Percentiles rank a stretch among this genome's conserved stretches.
Evolutionary conservation across 2,888 invertebrate species (phyloP).

Genomic region (Drosophila macrothrix): DNA sequence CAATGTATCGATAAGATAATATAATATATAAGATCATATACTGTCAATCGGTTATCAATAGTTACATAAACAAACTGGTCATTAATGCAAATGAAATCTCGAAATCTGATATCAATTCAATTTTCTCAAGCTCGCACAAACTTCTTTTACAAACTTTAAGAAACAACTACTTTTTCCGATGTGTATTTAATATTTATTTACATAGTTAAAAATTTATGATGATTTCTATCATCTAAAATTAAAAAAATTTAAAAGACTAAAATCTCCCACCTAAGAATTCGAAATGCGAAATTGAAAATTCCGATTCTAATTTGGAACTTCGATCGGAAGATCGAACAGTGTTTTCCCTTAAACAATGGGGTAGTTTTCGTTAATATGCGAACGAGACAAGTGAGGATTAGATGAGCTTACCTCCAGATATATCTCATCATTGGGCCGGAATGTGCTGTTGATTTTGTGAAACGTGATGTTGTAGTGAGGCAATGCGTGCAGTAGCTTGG

Average conservation of each 20-base stretch:
- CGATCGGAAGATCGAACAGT: neutral
- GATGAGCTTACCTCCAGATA: constrained; percentile 92
- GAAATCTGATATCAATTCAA: neutral
- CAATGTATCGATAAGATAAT: neutral
- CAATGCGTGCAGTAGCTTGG: constrained; percentile 94
- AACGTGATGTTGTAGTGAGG: constrained; percentile 97
- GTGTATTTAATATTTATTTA: neutral
- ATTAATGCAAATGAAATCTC: neutral
- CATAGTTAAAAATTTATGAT: neutral
- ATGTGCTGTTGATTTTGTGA: constrained; percentile 95
- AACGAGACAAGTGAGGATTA: neutral
- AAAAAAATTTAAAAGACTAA: neutral
- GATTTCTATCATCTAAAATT: neutral
- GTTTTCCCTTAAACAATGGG: neutral
- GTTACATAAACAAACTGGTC: neutral
- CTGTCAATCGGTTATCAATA: neutral
- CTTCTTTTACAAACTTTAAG: neutral
- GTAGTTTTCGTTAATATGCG: neutral
- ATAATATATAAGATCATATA: neutral
- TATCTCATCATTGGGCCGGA: constrained; percentile 94
- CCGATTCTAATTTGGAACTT: neutral
- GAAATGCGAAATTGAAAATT: neutral
- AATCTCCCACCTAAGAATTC: neutral
- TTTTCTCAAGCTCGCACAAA: neutral
- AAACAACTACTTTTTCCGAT: neutral